Percentiles rank a stretch among this genome's conserved stretches.
phyloP scores from a whole-genome alignment of 2,888 invertebrate genomes.

The Zygogramma bicolorata region DNA sequence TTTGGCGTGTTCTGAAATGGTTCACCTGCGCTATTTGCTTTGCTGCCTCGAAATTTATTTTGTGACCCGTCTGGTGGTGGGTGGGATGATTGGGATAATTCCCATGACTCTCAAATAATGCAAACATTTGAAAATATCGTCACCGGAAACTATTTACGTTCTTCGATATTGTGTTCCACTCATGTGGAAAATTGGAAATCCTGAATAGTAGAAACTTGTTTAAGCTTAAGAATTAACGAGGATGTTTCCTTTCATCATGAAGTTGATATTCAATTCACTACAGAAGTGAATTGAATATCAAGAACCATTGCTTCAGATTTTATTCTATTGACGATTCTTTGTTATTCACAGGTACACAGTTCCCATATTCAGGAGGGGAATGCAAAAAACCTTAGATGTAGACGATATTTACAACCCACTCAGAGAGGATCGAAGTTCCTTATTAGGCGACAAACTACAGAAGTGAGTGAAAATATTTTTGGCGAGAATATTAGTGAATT shows the following conservation, averaged over 20 bases:
- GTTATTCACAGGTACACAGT: constrained; percentile 77
- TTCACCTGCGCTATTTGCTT: too few relatives aligned
- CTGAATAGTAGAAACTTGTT: background rate
- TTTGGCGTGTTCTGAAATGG: too few relatives aligned
- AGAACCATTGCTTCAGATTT: background rate
- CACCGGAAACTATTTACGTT: too few relatives aligned
- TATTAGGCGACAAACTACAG: constrained; percentile 77
- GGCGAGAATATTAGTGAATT: background rate
- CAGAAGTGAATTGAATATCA: background rate
- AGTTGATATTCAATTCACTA: background rate
- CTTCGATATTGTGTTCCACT: too few relatives aligned
- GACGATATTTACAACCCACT: constrained; percentile 82
- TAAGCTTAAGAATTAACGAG: background rate
- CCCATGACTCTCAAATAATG: too few relatives aligned
- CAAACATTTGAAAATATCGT: too few relatives aligned
- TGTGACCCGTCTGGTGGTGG: too few relatives aligned
- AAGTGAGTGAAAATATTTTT: constrained; percentile 68
- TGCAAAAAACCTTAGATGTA: constrained; percentile 77
- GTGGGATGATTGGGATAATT: too few relatives aligned
- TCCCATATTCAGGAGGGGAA: constrained; percentile 81
- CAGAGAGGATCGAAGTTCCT: constrained; percentile 75
- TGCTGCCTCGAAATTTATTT: too few relatives aligned
- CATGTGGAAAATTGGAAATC: too few relatives aligned
- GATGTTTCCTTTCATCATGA: background rate
- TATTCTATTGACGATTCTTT: background rate